Percentiles rank a stretch among this genome's conserved stretches.
These are phyloP conservation scores for Sternotherus odoratus DNA, from an alignment of 2,797 vertebrate genomes.

Conservation along the genomic window DNA sequence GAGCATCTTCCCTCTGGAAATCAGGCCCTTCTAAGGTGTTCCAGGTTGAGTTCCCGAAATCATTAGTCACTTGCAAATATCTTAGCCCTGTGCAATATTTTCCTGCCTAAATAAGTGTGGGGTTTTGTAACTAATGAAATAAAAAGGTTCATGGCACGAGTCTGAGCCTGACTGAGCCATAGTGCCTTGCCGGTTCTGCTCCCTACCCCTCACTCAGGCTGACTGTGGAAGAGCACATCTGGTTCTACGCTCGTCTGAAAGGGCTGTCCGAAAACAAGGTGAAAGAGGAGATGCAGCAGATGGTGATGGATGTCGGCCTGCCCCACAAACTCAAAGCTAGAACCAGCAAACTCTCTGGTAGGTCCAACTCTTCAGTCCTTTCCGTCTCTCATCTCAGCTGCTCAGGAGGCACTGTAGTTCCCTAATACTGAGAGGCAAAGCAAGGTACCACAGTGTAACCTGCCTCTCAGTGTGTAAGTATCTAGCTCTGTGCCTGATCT, in stretches of 20 bases:
- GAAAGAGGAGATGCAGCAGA: conserved; percentile 95
- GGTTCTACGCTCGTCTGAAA: conserved; percentile 97
- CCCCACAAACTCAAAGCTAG: conserved; percentile 92
- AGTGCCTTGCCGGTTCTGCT: background rate
- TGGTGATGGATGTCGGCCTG: conserved; percentile 92
- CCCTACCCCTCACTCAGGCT: conserved; percentile 84
- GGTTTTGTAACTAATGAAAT: background rate
- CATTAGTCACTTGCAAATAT: background rate
- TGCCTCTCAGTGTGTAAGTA: background rate
- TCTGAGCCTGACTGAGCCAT: background rate
- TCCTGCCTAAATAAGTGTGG: background rate
- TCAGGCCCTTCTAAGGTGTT: background rate
- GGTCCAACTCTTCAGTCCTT: background rate
- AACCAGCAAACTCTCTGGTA: conserved; percentile 93
- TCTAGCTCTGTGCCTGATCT: background rate
- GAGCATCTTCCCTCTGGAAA: background rate
- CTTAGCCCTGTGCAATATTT: background rate
- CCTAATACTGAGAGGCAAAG: too few relatives aligned
- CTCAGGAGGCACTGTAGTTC: background rate
- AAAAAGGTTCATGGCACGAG: background rate
- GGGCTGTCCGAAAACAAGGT: conserved; percentile 92
- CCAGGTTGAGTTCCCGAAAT: background rate
- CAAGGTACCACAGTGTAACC: background rate
- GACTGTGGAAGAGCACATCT: conserved; percentile 98
- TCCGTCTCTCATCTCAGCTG: background rate